Percentiles rank a stretch among this genome's conserved stretches.
These are phyloP conservation scores for Bombus ignitus DNA, from an alignment of 1,140 invertebrate species.

Conservation along the genomic window DNA sequence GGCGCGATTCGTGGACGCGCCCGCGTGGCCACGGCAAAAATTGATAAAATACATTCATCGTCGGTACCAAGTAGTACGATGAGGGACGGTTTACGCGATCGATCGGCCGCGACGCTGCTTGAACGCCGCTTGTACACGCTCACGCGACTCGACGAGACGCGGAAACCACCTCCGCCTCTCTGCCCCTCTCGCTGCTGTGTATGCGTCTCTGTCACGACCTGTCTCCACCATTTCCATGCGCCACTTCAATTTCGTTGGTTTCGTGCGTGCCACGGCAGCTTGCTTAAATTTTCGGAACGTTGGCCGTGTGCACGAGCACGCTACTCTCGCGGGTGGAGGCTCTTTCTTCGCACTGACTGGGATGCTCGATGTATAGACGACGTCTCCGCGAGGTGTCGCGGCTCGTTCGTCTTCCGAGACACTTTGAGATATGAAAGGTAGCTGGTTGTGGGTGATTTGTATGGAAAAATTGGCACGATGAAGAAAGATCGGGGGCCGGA, in stretches of 20 bases:
- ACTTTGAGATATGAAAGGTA: constrained; percentile 32
- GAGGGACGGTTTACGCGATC: constrained; percentile 50
- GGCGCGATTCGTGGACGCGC: constrained; percentile 39
- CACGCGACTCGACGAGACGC: constrained; percentile 46
- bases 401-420: constrained; percentile 49
- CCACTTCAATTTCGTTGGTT: constrained; percentile 65
- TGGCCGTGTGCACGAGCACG: background rate
- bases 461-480: background rate
- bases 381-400: background rate
- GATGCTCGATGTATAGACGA: constrained; percentile 28
- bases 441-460: constrained; percentile 1
- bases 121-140: constrained; percentile 36
- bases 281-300: constrained; percentile 59
- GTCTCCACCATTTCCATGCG: constrained; percentile 64
- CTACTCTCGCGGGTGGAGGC: background rate
- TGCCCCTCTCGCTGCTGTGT: constrained; percentile 5
- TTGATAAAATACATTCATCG: constrained; percentile 59
- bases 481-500: background rate
- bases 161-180: too few relatives aligned
- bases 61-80: constrained; percentile 56
- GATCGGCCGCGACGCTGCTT: constrained; percentile 42
- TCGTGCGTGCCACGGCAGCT: constrained; percentile 33
- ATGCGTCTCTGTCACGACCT: constrained; percentile 64
- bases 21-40: constrained; percentile 52
- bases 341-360: constrained; percentile 30